Evolutionary conservation across 2,888 invertebrate genomes (phyloP), one percentile per base, ranked within the genome.

Genomic region (Tupiocoris notatus): DNA sequence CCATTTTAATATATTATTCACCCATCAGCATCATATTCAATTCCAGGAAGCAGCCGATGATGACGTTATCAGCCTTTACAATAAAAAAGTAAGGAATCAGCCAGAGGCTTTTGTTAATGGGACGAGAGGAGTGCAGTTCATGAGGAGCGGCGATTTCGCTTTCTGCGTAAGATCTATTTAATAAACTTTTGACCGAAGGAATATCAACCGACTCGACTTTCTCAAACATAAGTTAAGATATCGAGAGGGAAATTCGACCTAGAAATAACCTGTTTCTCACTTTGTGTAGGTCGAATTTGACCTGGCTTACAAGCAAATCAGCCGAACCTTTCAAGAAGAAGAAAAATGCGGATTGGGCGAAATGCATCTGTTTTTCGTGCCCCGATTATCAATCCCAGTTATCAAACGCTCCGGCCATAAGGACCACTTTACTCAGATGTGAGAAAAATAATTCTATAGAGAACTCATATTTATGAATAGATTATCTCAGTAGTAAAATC

Each of bases 341-440:
- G 89, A 91, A 83, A 92, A 91, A 82, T 92, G 92, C 82, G 89
- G 89, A 0, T 83, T 92, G 20, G 87, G 88, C 75, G 91, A 90
- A 82, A 90, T 92, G 80, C 86, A 87, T 79, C 86, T 88, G 1
- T 89, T 88, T 83, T 86, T 86, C 78, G 81, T 88, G 80, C 88
- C 88, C 62, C 85, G 86, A 83, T 84, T 88, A 77, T 85, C 86
- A 7, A 83, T 89, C 78, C 87, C 88, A 7, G 84, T 88, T 7
- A 83, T 84, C 25, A 86, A 86, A 79, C 85, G 87, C 81, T 88
- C 88, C 63, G 88, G 88, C 1, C 88, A 88, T 81, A 84, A 86
- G 75, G 89, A 89, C 64, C 85, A 90, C 12, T 76, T 81, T 18
- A 78, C 80, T 21, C 79, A 78, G 75, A 81, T 79, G 81, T 81